Conservation (phyloP, 2,797 vertebrate genomes). For the Kryptolebias ocellatus region DNA sequence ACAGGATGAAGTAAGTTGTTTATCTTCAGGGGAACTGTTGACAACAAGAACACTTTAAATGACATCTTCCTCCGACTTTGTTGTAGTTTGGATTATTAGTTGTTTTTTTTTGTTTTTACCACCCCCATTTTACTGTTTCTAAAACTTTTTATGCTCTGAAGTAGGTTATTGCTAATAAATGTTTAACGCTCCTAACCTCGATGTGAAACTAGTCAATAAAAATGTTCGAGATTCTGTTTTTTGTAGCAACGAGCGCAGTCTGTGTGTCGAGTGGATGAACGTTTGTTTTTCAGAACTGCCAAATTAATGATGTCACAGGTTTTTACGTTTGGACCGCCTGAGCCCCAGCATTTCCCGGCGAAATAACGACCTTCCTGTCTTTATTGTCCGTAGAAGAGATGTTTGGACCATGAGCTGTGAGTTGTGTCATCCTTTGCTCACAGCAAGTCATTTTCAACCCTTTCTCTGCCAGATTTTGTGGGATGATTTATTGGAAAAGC, state of each 20-base stretch:
- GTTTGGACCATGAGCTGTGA: conserved; percentile 44
- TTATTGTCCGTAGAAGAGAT: conserved; percentile 55
- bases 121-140: conserved; percentile 8
- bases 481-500: conserved; percentile 35
- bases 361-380: conserved; percentile 45
- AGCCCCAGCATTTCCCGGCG: conserved; percentile 25
- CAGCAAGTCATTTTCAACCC: conserved; percentile 24
- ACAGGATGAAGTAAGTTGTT: neutral
- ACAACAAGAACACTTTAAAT: neutral
- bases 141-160: conserved; percentile 20
- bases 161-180: conserved; percentile 53
- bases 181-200: conserved; percentile 12
- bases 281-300: conserved; percentile 54
- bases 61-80: neutral
- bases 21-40: neutral
- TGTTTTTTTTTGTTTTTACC: neutral
- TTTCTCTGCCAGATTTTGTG: conserved; percentile 37
- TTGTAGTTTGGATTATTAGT: neutral
- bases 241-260: conserved; percentile 18
- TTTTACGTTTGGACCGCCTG: conserved; percentile 33
- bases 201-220: neutral
- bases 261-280: conserved; percentile 18
- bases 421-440: conserved; percentile 37
- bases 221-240: conserved; percentile 8
- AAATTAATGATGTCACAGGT: conserved; percentile 53